A percentile compares a stretch with the other conserved stretches of the same genome.
Conservation (phyloP, 2,888 invertebrate genomes). For the Drosophila silvestris region DNA sequence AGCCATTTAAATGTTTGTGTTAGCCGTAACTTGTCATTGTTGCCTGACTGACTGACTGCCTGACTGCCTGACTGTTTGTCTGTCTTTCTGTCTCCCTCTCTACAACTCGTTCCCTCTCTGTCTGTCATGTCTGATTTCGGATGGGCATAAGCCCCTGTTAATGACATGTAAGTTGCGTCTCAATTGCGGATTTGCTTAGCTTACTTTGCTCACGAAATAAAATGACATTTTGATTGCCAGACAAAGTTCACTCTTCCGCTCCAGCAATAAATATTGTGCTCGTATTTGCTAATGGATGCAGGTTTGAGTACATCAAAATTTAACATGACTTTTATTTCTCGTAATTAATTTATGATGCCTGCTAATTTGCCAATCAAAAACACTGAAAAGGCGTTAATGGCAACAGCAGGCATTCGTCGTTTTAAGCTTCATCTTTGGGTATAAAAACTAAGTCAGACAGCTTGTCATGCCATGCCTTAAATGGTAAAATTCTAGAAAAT, state of each 20-base stretch:
- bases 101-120: not conserved
- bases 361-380: constrained; percentile 63
- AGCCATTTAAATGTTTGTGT: constrained; percentile 47
- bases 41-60: constrained; percentile 7
- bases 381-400: constrained; percentile 50
- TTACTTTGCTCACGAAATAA: constrained; percentile 50
- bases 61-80: constrained; percentile 9
- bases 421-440: not conserved
- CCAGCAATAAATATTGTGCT: not conserved
- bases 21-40: constrained; percentile 42
- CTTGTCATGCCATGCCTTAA: not conserved
- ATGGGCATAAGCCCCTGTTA: constrained; percentile 66
- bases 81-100: not conserved
- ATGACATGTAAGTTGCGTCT: constrained; percentile 80
- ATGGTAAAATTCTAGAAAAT: rapidly evolving
- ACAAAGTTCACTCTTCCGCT: constrained; percentile 34
- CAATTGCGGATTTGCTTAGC: constrained; percentile 78
- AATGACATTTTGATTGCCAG: constrained; percentile 75
- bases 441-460: constrained; percentile 5
- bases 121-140: constrained; percentile 33
- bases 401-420: constrained; percentile 31
- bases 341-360: constrained; percentile 50
- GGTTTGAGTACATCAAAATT: constrained; percentile 11
- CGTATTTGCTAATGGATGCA: constrained; percentile 2
- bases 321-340: constrained; percentile 40